Conservation (phyloP, 2,888 invertebrate genomes). For the Ophion ventricosus region DNA sequence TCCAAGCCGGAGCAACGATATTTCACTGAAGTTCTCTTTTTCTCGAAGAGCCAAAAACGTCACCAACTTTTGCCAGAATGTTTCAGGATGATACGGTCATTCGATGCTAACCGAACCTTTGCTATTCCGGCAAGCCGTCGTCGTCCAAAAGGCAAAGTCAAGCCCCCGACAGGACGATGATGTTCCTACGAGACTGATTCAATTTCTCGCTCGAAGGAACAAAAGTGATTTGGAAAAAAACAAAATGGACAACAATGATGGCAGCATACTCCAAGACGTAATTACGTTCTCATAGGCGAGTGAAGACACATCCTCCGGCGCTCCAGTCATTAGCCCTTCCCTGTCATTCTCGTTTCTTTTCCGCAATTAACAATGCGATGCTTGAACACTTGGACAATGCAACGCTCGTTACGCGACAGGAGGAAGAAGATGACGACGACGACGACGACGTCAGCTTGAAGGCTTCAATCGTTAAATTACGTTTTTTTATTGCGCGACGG, state of each 20-base stretch:
- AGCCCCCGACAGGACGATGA: no score
- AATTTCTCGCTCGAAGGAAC: neutral
- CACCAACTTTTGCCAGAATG: neutral
- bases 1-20: no score
- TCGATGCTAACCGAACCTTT: neutral
- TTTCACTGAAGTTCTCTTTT: no score
- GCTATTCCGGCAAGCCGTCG: neutral
- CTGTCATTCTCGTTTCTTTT: no score
- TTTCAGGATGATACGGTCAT: neutral
- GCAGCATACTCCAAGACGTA: no score
- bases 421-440: no score
- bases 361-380: conserved; percentile 66
- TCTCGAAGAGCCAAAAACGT: no score
- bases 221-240: neutral
- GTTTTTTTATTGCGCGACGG: conserved; percentile 9
- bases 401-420: conserved; percentile 11
- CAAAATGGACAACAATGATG: no score
- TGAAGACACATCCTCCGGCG: no score
- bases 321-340: no score
- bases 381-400: conserved; percentile 54
- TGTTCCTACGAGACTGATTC: neutral
- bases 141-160: neutral
- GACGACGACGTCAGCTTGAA: conserved; percentile 62
- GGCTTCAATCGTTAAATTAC: conserved; percentile 65
- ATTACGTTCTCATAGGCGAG: no score